These are phyloP conservation scores for Monomorium pharaonis DNA, from an alignment of 1,140 invertebrate species.

Conservation along the genomic window DNA sequence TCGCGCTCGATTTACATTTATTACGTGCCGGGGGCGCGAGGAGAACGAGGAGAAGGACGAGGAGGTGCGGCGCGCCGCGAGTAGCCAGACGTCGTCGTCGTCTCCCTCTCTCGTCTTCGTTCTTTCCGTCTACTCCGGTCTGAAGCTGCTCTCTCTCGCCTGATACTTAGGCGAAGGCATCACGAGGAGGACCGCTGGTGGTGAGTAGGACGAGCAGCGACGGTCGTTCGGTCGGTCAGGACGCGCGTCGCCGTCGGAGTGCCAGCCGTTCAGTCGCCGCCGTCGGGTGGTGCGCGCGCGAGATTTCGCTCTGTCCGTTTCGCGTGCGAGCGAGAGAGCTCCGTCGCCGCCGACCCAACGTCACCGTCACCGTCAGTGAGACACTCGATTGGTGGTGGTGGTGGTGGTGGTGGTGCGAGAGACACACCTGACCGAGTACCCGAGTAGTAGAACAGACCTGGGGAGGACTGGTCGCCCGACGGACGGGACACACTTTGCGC, in stretches of 20 bases:
- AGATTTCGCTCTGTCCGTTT: neutral
- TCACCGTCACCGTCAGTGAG: no score
- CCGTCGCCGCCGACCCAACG: no score
- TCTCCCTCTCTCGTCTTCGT: neutral
- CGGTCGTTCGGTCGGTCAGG: neutral
- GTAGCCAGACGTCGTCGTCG: neutral
- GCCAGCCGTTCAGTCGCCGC: neutral
- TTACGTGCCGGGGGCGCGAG: slow-evolving; percentile 2
- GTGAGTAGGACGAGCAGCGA: neutral
- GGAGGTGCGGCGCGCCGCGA: slow-evolving; percentile 23
- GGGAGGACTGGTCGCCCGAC: slow-evolving; percentile 15
- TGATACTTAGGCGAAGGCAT: no score
- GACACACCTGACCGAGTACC: no score
- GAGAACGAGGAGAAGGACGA: slow-evolving; percentile 16
- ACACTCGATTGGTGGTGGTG: no score
- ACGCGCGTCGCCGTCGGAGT: neutral
- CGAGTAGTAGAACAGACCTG: no score
- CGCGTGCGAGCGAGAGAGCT: neutral
- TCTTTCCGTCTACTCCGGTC: neutral
- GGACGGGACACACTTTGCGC: slow-evolving; percentile 8
- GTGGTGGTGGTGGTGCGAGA: no score
- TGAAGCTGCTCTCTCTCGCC: no score
- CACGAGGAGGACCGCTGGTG: neutral
- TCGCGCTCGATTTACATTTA: neutral
- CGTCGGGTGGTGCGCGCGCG: neutral